Base-by-base conservation (phyloP, 1,140 invertebrate species). In the Ptiloglossa arizonensis region DNA sequence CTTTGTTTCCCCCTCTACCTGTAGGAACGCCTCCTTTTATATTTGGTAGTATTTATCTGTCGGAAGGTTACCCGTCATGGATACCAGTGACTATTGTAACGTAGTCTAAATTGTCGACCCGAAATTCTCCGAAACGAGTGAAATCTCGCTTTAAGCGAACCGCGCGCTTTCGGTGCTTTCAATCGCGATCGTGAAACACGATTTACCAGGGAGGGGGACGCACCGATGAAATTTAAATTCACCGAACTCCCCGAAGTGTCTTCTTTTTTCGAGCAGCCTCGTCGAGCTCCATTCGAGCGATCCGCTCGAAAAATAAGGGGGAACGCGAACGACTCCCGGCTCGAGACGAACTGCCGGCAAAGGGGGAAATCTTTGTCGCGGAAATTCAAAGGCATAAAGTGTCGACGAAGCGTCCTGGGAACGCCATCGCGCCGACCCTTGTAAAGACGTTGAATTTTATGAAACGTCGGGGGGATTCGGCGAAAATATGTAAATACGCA, bases 401-500 rank as follows among this genome's bases (percentile, higher is more conserved):
- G 75, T 57, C 79, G 80, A 85, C 73, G 79, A 81, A 69, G 82
- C 73, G 66, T 78, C 57, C 66, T 56, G 64, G 38, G 48, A 66
- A 63, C 79, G 74, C 32, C 60, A 64, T 60, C 46, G 29, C 69
- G 57, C 54, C 79, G 80, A 83, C 72, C 75, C 81, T 81, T 72
- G 76, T 73, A 84, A 84, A 84, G 85, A 83, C 78, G 84, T 76
- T 86, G 84, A 86, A 83, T 87, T 86, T 86, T 83, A 85, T 81
- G 79, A 86, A 87, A 85, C 81, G 84, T 84, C 81, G 52, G 29
- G 66, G 74, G 78, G 81, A 80, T 82, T 77, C 85, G 67, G 48
- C 59, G 74, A 77, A 86, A 82, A 87, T 87, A 87, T 87, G 86
- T 87, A 87, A 87, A 87, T 87, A 85, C 72, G 86, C 82, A 80